phyloP scores from a whole-genome alignment of 1,140 invertebrate species.

The Bombyx mori region ASM3026992v2 NC_085110.1:5167001-5167500 shows the following conservation, averaged over 20 bases:
- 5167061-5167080: too few relatives aligned
- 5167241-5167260: background rate
- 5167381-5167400: conserved; percentile 30
- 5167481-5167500: conserved; percentile 51
- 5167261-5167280: conserved; percentile 3
- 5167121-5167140: too few relatives aligned
- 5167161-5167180: too few relatives aligned
- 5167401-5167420: conserved; percentile 18
- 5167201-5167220: too few relatives aligned
- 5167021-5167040: too few relatives aligned
- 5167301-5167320: background rate
- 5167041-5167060: too few relatives aligned
- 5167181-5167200: too few relatives aligned
- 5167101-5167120: too few relatives aligned
- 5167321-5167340: conserved; percentile 12
- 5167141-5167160: too few relatives aligned
- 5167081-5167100: too few relatives aligned
- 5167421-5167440: conserved; percentile 59
- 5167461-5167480: conserved; percentile 46
- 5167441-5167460: conserved; percentile 51
- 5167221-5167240: too few relatives aligned
- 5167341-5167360: conserved; percentile 21
- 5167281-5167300: background rate
- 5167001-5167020: too few relatives aligned
- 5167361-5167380: conserved; percentile 20